phyloP scores from a whole-genome alignment of 2,797 vertebrate species.

The Ctenopoma kingsleyae region DNA sequence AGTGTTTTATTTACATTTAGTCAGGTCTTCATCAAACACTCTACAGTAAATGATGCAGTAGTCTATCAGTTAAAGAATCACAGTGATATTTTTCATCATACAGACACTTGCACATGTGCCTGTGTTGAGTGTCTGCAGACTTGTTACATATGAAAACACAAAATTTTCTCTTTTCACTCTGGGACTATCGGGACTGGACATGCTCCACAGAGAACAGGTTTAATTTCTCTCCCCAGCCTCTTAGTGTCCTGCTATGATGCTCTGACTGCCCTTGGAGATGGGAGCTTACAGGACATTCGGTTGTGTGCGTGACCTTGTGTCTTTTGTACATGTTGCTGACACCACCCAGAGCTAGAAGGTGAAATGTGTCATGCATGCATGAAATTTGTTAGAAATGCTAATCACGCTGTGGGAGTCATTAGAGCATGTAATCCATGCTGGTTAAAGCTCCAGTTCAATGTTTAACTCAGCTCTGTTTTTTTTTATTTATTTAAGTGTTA shows the following conservation, averaged over 20 bases:
- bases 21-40: not conserved
- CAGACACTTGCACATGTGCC: not conserved
- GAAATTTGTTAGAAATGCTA: conserved; percentile 57
- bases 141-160: not conserved
- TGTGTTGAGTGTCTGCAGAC: not conserved
- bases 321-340: conserved; percentile 24
- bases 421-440: conserved; percentile 32
- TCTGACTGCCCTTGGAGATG: conserved; percentile 4
- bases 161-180: conserved; percentile 1
- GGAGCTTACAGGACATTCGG: conserved; percentile 38
- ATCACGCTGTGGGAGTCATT: conserved; percentile 31
- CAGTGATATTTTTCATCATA: not conserved
- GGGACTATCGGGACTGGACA: not conserved
- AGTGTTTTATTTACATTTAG: not conserved
- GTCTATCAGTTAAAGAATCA: too few species aligned
- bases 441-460: conserved; percentile 38
- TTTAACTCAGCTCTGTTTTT: conserved; percentile 35
- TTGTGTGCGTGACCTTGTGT: conserved; percentile 22
- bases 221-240: not conserved
- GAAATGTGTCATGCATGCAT: conserved; percentile 47
- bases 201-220: conserved; percentile 11
- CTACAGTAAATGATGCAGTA: too few species aligned
- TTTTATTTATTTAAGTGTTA: not conserved
- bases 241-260: not conserved
- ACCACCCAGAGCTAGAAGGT: conserved; percentile 5